Base-by-base conservation (phyloP, 1,140 invertebrate genomes). In the Chionoecetes opilio region DNA sequence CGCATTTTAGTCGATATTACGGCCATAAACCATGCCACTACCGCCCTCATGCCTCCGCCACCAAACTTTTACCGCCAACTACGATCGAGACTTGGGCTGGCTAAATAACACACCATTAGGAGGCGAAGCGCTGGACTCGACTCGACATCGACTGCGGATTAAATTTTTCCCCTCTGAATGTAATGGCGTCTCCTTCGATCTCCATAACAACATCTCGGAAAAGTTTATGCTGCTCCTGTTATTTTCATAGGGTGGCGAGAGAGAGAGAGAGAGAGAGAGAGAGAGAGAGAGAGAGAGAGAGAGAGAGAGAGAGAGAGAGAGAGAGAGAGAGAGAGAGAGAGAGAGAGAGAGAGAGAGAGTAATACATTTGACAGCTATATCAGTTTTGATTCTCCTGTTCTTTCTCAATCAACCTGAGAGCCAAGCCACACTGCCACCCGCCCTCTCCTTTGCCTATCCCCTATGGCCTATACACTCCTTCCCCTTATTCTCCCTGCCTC, bases 231-330 rank as follows among this genome's bases (percentile, higher is more conserved):
- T 46, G 41, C 41, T 46, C 14, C 41, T 46, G 41, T 46, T 46
- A 14, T 46, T 46, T 46, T 14, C 14, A 46, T 46, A 14, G 14
- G 41, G n/a, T n/a, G 14, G 38, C 3, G 38, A 41, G 38, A 41
- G 38, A 41, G 38, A 41, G 21, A 63, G 21, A 26, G 53, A 26
- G 53, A 63, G 21, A 63, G 21, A 63, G 9, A 21, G 53, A 26
- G 21, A 26, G 85, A 87, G 85, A 87, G 31, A 87, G 85, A 87
- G 85, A 34, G 85, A 87, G 85, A 87, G 32, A 87, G 32, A 5
- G 0, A 6, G 85, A 88, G 86, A 37, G 86, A 88, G 86, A 37
- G 86, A 35, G 86, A 88, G 86, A 35, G 32, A 35, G 86, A 35
- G 29, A 32, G 32, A 35, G 32, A 35, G 32, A 88, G 32, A 88